These are phyloP conservation scores for Clusia tigrina DNA, from an alignment of 2,888 invertebrate genomes.

Conservation along the genomic window DNA sequence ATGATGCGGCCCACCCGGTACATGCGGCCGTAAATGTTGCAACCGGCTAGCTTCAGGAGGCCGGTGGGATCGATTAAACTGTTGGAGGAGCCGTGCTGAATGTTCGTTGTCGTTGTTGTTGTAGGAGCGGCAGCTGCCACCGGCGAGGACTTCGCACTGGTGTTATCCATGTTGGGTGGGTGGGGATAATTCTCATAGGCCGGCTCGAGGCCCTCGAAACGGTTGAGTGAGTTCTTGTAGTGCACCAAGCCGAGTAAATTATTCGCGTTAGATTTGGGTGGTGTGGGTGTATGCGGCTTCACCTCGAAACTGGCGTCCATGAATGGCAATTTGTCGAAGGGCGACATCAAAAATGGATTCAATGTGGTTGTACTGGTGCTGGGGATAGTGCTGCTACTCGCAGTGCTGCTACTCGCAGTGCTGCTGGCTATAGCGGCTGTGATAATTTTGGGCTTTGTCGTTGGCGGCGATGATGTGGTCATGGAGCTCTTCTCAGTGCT, in stretches of 20 bases:
- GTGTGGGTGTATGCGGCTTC: conserved; percentile 40
- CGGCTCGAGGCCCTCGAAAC: conserved; percentile 46
- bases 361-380: conserved; percentile 36
- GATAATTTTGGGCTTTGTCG: conserved; percentile 33
- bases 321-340: conserved; percentile 61
- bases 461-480: conserved; percentile 21
- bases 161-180: conserved; percentile 20
- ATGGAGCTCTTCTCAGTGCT: conserved; percentile 2
- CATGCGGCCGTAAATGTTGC: conserved; percentile 90
- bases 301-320: conserved; percentile 61
- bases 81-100: conserved; percentile 30
- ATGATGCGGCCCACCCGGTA: conserved; percentile 84
- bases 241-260: conserved; percentile 48
- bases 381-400: conserved; percentile 30
- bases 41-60: conserved; percentile 80
- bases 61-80: conserved; percentile 65
- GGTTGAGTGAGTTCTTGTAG: conserved; percentile 44
- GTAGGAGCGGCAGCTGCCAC: conserved; percentile 21
- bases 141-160: conserved; percentile 5
- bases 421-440: conserved; percentile 34
- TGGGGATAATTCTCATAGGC: conserved; percentile 24
- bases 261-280: conserved; percentile 7
- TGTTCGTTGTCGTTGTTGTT: conserved; percentile 21
- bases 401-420: conserved; percentile 13
- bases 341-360: conserved; percentile 57